phyloP scores from a whole-genome alignment of 2,113 vertebrate species.

The Cinclus cinclus region DNA sequence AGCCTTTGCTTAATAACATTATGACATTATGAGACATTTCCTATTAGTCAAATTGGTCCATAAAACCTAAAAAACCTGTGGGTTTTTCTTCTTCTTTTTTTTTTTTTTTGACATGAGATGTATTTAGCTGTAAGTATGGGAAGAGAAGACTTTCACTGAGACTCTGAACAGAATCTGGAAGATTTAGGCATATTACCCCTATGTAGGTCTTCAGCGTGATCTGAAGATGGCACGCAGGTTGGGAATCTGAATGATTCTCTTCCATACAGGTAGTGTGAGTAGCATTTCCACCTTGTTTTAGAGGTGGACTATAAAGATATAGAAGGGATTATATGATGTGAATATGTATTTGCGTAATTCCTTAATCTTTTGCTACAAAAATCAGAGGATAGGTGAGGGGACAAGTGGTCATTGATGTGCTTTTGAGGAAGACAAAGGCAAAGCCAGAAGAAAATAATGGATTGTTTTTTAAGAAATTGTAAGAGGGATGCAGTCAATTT shows the following conservation, averaged over 20 bases:
- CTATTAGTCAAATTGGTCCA: background rate
- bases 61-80: background rate
- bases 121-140: background rate
- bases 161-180: background rate
- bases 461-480: background rate
- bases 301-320: background rate
- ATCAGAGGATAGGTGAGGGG: background rate
- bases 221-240: accelerated
- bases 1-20: background rate
- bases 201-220: background rate
- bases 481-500: background rate
- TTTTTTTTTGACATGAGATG: background rate
- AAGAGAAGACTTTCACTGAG: background rate
- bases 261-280: background rate
- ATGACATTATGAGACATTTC: background rate
- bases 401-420: background rate
- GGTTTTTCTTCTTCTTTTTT: background rate
- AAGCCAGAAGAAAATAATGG: background rate
- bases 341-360: background rate
- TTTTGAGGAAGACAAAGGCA: background rate
- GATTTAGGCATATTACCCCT: background rate
- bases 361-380: background rate
- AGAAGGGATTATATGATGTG: background rate
- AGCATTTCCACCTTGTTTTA: background rate
- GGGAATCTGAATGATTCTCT: background rate